phyloP scores from a whole-genome alignment of 2,888 invertebrate species.

The Stramonita haemastoma region DNA sequence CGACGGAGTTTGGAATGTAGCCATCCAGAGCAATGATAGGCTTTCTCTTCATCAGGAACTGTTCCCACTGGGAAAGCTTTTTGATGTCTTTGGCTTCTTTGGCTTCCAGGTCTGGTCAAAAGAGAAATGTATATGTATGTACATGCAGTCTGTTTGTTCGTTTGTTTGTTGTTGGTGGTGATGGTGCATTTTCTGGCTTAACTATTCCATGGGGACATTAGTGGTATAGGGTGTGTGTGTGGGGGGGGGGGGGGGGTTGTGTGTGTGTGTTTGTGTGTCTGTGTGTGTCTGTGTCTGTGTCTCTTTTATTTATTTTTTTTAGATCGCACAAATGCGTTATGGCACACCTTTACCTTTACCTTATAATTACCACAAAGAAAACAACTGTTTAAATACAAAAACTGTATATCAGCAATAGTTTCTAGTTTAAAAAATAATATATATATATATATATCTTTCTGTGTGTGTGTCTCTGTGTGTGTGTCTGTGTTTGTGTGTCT shows the following conservation, averaged over 20 bases:
- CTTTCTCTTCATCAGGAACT: conserved; percentile 57
- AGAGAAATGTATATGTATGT: background rate
- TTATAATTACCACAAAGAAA: too few species aligned
- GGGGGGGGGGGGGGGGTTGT: too few species aligned
- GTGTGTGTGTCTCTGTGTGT: background rate
- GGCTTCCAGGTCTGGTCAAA: background rate
- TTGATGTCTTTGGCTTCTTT: conserved; percentile 20
- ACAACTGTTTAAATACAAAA: too few species aligned
- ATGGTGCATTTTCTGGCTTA: background rate
- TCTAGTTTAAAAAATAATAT: too few species aligned
- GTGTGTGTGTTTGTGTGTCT: background rate
- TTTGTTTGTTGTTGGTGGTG: background rate
- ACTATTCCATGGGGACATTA: too few species aligned
- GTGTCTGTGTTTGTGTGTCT: background rate
- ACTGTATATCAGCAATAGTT: too few species aligned
- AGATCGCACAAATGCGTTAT: too few species aligned
- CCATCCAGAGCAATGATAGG: conserved; percentile 69
- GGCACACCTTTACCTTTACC: too few species aligned
- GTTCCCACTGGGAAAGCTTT: conserved; percentile 51
- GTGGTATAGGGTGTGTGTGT: too few species aligned
- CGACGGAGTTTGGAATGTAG: conserved; percentile 68
- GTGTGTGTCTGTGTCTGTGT: background rate
- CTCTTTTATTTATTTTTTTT: too few species aligned
- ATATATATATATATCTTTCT: too few species aligned
- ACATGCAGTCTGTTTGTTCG: background rate